Conservation (phyloP, 2,888 invertebrate genomes). For the Metellina segmentata region DNA sequence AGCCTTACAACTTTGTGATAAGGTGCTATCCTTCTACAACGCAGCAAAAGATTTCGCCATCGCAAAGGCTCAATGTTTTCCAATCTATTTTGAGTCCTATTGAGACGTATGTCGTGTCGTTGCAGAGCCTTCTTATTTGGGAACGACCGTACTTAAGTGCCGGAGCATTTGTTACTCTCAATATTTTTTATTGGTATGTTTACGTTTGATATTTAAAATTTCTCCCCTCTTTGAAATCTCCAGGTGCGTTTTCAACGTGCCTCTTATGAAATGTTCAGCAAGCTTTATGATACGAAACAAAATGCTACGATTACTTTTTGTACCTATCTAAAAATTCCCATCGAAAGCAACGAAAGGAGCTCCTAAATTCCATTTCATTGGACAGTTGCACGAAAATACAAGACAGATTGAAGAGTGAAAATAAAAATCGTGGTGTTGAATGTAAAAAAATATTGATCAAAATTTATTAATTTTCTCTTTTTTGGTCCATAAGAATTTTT, state of each 20-base stretch:
- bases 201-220: not conserved
- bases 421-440: no score
- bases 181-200: constrained; percentile 81
- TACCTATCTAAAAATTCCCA: no score
- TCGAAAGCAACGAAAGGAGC: no score
- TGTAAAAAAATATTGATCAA: no score
- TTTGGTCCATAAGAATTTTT: no score
- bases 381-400: no score
- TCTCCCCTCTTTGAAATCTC: not conserved
- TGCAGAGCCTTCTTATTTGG: constrained; percentile 81
- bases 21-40: constrained; percentile 33
- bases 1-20: constrained; percentile 40
- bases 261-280: not conserved
- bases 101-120: constrained; percentile 80
- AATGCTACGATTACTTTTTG: no score
- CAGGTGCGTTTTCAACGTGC: not conserved
- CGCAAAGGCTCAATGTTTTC: constrained; percentile 66
- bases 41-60: constrained; percentile 59
- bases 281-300: no score
- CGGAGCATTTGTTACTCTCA: constrained; percentile 80
- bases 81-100: constrained; percentile 77
- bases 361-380: no score
- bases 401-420: no score
- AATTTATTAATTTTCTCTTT: no score
- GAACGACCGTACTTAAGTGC: constrained; percentile 80